Base-by-base conservation (phyloP, 2,888 invertebrate genomes). In the Miltochrista miniata region DNA sequence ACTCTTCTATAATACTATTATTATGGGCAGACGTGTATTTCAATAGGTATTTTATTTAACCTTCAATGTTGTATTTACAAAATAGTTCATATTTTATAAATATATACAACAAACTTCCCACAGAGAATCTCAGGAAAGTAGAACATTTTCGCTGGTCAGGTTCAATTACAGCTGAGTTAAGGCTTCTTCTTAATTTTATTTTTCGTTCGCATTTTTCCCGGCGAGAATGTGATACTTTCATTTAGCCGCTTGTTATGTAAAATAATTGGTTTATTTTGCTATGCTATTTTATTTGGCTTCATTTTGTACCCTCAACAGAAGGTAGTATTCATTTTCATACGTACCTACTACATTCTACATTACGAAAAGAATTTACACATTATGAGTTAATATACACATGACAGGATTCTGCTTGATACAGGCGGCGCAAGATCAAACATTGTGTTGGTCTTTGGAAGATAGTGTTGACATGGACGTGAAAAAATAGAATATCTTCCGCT, bases 121-220 rank as follows among this genome's bases (percentile, higher is more conserved):
- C n/a, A n/a, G n/a, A n/a, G n/a, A n/a, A n/a, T 52, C 30, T 24
- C 45, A 39, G 48, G 41, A 8, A 56, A 36, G 40, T n/a, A 34
- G 46, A 24, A 24, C 18, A 49, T 59, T 67, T 56, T 24, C 3
- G 18, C 45, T 56, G 56, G 40, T 37, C 35, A 55, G 59, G 56
- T 57, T 61, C 56, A 40, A 59, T 68, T 68, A 47, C 66, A 61
- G 43, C 56, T 58, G 59, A 29, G 56, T 46, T 51, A 56, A 39
- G 54, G 54, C 31, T 65, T 61, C 59, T 12, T 50, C 39, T 35
- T 31, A 34, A 34, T 54, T 64, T 59, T 48, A 56, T 59, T 64
- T 60, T 51, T 42, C 44, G 44, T 47, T 39, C 43, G 12, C 13
- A 47, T 50, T 56, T 58, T 48, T 54, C 39, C 40, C 4, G 9